Percentiles rank a stretch among this genome's conserved stretches.
Conservation (phyloP, 2,888 invertebrate species). For the Synergus umbraculus region DNA sequence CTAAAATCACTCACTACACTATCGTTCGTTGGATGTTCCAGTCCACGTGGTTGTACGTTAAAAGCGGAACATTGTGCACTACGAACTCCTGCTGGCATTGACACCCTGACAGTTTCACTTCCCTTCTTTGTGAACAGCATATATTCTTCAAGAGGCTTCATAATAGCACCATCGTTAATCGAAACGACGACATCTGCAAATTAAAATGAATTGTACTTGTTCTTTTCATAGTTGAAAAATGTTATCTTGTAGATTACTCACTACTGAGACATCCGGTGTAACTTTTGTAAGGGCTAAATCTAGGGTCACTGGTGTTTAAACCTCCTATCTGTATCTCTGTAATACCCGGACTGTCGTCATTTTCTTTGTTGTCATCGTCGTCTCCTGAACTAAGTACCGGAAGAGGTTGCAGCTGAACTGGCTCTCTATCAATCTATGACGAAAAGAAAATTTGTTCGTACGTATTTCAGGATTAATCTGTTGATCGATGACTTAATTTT, state of each 20-base stretch:
- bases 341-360: conserved; percentile 78
- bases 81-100: conserved; percentile 90
- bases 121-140: conserved; percentile 93
- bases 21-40: conserved; percentile 77
- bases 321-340: conserved; percentile 94
- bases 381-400: conserved; percentile 85
- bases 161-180: conserved; percentile 84
- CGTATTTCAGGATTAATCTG: background rate
- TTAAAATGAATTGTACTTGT: background rate
- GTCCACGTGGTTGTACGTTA: conserved; percentile 72
- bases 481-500: background rate
- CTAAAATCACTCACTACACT: conserved; percentile 73
- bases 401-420: conserved; percentile 84
- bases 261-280: conserved; percentile 95
- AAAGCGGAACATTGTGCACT: conserved; percentile 93
- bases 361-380: conserved; percentile 70
- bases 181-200: conserved; percentile 89
- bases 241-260: conserved; percentile 78
- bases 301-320: conserved; percentile 89
- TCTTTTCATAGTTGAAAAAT: conserved; percentile 3
- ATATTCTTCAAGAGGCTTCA: conserved; percentile 94
- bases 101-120: conserved; percentile 91
- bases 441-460: background rate
- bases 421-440: conserved; percentile 85
- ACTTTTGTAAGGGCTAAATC: conserved; percentile 90